A percentile compares a stretch with the other conserved stretches of the same genome.
These are phyloP conservation scores for Mystacornis crossleyi DNA, from an alignment of 2,113 vertebrate genomes.

Conservation along the genomic window DNA sequence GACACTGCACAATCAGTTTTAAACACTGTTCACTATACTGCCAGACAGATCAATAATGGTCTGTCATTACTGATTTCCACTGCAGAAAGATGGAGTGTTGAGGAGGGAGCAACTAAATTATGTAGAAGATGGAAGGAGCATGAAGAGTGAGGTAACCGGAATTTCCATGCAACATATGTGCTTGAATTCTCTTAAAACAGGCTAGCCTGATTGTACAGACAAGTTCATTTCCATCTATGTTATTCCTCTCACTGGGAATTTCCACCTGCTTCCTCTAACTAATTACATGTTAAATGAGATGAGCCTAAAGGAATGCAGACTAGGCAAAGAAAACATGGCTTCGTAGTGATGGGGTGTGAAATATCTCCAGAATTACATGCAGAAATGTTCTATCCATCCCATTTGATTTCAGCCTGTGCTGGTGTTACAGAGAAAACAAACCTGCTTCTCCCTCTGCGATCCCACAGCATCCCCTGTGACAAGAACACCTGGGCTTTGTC, in stretches of 20 bases:
- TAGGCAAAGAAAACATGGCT: neutral
- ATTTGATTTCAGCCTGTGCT: neutral
- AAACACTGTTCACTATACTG: neutral
- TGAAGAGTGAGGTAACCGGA: neutral
- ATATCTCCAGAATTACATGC: neutral
- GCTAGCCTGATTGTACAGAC: neutral
- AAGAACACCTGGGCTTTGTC: neutral
- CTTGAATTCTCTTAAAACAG: constrained; percentile 2
- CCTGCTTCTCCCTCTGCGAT: neutral
- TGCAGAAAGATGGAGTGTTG: neutral
- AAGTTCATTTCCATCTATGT: constrained; percentile 21
- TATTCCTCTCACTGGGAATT: neutral
- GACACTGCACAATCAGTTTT: neutral
- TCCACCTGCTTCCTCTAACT: constrained; percentile 27
- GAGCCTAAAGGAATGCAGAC: neutral
- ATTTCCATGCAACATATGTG: neutral
- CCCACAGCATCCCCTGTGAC: neutral
- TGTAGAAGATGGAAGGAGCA: neutral
- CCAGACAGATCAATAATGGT: neutral
- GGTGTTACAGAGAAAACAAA: neutral
- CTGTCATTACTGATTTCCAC: neutral
- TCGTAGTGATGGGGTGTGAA: neutral
- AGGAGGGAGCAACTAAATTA: neutral
- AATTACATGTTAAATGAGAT: neutral
- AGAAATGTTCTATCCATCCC: neutral